Conservation (phyloP, 2,797 vertebrate genomes). For the Hybognathus amarus region DNA sequence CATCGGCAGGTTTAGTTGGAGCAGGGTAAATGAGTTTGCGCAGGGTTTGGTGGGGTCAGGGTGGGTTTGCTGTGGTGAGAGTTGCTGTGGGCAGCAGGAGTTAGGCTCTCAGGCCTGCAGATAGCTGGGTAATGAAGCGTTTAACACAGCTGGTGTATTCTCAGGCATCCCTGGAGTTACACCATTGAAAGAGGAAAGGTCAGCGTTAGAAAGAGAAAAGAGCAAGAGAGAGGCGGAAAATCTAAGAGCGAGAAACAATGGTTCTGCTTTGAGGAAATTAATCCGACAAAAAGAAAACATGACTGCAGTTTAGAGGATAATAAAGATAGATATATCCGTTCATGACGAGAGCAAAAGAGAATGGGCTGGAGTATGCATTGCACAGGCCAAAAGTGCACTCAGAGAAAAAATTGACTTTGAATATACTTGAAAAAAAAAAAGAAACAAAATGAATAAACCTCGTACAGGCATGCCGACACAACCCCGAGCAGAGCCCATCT, state of each 20-base stretch:
- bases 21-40: conserved; percentile 29
- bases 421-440: conserved; percentile 12
- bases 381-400: not conserved
- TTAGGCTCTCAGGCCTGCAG: conserved; percentile 76
- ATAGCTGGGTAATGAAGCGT: conserved; percentile 80
- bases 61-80: conserved; percentile 33
- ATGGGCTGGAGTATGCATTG: not conserved
- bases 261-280: conserved; percentile 62
- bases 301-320: not conserved
- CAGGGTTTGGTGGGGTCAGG: conserved; percentile 56
- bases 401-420: not conserved
- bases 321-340: conserved; percentile 7
- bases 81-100: conserved; percentile 67
- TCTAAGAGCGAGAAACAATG: conserved; percentile 49
- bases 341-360: conserved; percentile 4
- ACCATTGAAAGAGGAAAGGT: conserved; percentile 70
- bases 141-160: conserved; percentile 78
- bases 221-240: conserved; percentile 42
- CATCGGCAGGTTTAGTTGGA: conserved; percentile 39
- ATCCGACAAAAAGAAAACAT: conserved; percentile 38
- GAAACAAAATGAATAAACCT: conserved; percentile 66
- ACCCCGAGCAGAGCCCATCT: conserved; percentile 66
- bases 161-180: conserved; percentile 73
- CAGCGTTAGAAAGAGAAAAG: conserved; percentile 54
- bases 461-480: conserved; percentile 59